These are phyloP conservation scores for Microplitis demolitor DNA, from an alignment of 1,140 invertebrate species.

Conservation along the genomic window DNA sequence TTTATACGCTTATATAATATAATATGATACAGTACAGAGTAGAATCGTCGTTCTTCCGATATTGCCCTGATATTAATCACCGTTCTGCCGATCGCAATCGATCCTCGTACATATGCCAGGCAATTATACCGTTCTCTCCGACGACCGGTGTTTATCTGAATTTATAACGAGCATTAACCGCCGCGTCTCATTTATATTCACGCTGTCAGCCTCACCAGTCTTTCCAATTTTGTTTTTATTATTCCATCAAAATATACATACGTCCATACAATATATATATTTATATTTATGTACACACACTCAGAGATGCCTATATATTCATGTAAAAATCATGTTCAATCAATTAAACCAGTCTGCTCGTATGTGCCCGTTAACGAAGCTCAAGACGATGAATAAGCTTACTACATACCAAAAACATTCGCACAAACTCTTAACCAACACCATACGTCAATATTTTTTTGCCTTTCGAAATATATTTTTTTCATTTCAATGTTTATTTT, in stretches of 20 bases:
- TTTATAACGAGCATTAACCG: constrained; percentile 20
- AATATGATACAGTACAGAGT: background rate
- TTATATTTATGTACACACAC: too few species aligned
- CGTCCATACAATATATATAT: too few species aligned
- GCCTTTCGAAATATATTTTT: background rate
- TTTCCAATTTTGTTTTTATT: constrained; percentile 12
- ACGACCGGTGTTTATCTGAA: constrained; percentile 12
- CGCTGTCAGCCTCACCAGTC: background rate
- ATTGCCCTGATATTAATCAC: constrained; percentile 9
- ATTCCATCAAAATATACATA: background rate
- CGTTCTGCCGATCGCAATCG: constrained; percentile 14
- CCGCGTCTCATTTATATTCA: constrained; percentile 11
- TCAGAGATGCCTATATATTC: too few species aligned
- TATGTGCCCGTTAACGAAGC: constrained; percentile 1
- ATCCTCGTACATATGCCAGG: constrained; percentile 2
- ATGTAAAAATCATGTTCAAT: constrained; percentile 10
- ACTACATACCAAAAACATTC: too few species aligned
- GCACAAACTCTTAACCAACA: too few species aligned
- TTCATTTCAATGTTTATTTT: background rate
- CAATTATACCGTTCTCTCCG: background rate
- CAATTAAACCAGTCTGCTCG: background rate
- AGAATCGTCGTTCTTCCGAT: background rate
- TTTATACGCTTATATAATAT: background rate
- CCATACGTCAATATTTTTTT: background rate
- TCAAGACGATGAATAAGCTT: background rate